Conservation (phyloP, 1,140 invertebrate genomes). For the Brachionus koreanus region DNA sequence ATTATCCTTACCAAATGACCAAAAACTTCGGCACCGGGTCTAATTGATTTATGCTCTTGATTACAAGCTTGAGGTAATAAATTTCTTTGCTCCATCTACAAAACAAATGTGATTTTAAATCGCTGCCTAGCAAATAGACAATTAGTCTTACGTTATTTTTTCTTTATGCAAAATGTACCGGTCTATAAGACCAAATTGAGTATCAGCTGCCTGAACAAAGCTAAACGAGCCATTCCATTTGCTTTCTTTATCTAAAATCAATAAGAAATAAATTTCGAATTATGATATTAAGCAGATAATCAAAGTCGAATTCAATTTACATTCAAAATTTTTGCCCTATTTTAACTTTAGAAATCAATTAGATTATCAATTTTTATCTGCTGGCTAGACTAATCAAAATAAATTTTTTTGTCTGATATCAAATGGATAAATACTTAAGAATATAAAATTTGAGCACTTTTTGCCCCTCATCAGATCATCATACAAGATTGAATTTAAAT, state of each 20-base stretch:
- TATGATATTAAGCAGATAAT: constrained; percentile 7
- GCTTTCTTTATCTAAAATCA: constrained; percentile 45
- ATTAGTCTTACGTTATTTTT: constrained; percentile 45
- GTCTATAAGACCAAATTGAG: constrained; percentile 62
- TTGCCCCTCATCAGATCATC: background rate
- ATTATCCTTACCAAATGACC: constrained; percentile 57
- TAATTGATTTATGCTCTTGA: constrained; percentile 60
- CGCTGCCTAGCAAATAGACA: background rate
- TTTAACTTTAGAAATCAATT: background rate
- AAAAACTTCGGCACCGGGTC: constrained; percentile 62
- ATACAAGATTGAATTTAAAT: background rate
- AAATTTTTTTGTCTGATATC: background rate
- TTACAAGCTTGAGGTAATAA: constrained; percentile 51
- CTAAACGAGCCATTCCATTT: constrained; percentile 55
- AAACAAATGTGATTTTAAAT: background rate
- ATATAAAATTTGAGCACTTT: background rate
- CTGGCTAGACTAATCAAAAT: constrained; percentile 3
- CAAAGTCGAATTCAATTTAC: background rate
- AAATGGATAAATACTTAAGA: background rate
- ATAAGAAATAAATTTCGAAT: background rate
- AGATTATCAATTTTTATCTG: background rate
- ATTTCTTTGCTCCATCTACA: constrained; percentile 61
- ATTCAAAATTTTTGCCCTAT: constrained; percentile 6
- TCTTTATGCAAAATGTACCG: constrained; percentile 50
- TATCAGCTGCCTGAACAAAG: constrained; percentile 63